Evolutionary conservation across 1,140 invertebrate species (phyloP).

Genomic region (Zaprionus vittiger): DNA sequence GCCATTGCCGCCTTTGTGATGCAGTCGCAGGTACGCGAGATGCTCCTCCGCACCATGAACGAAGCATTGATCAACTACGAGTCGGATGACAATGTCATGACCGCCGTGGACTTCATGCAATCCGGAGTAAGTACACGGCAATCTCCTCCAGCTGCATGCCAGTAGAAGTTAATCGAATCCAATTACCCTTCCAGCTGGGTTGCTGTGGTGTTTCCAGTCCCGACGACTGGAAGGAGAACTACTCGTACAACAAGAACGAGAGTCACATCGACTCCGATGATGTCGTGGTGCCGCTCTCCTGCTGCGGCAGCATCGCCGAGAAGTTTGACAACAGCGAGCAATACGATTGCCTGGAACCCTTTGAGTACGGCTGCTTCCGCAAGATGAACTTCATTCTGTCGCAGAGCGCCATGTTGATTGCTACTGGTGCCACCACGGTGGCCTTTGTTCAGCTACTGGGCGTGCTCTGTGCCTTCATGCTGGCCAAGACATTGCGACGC

Average conservation of each 20-base stretch:
- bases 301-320: constrained; percentile 84
- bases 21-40: constrained; percentile 86
- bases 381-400: constrained; percentile 88
- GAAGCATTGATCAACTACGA: constrained; percentile 86
- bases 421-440: constrained; percentile 92
- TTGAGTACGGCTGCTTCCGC: constrained; percentile 88
- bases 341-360: constrained; percentile 74
- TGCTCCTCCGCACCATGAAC: constrained; percentile 87
- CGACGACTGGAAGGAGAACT: constrained; percentile 87
- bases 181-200: constrained; percentile 86
- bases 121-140: constrained; percentile 85
- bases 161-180: background rate
- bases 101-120: constrained; percentile 89
- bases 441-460: constrained; percentile 94
- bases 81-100: constrained; percentile 84
- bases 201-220: constrained; percentile 90
- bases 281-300: constrained; percentile 86
- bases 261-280: constrained; percentile 64
- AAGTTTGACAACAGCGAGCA: constrained; percentile 39
- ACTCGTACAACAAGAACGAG: constrained; percentile 52
- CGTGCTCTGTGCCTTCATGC: constrained; percentile 93
- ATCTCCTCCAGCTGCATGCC: background rate
- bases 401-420: constrained; percentile 90
- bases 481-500: constrained; percentile 92
- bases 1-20: constrained; percentile 92